Evolutionary conservation across 1,140 invertebrate genomes (phyloP).

Genomic region (Solen grandis): DNA sequence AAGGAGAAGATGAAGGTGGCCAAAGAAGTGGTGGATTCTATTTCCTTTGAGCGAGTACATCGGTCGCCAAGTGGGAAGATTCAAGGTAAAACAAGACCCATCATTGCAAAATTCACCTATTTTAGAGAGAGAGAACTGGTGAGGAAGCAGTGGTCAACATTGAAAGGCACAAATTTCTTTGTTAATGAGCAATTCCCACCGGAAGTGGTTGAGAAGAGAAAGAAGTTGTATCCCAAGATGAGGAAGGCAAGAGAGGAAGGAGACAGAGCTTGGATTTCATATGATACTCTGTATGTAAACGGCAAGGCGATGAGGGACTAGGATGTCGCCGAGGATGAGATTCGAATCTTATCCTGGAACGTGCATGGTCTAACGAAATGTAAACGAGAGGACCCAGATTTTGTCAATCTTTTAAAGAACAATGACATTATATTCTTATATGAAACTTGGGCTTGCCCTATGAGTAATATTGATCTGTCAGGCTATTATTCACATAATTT

Average conservation of each 20-base stretch:
- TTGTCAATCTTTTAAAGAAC: no score
- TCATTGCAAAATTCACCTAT: conserved; percentile 18
- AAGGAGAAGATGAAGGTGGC: no score
- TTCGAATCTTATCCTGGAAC: no score
- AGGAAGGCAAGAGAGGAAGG: neutral
- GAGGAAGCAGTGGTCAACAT: neutral
- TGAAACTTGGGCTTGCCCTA: neutral
- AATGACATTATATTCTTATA: conserved; percentile 21
- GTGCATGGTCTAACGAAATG: no score
- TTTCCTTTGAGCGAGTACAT: conserved; percentile 14
- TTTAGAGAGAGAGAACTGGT: conserved; percentile 21
- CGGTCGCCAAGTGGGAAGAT: neutral
- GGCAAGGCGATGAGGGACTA: no score
- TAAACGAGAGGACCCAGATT: no score
- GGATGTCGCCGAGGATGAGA: no score
- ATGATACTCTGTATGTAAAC: no score
- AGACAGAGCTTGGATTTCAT: conserved; percentile 3
- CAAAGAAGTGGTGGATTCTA: neutral
- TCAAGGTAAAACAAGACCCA: neutral
- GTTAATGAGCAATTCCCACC: conserved; percentile 21
- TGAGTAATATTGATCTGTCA: conserved; percentile 3
- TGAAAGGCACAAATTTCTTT: conserved; percentile 4
- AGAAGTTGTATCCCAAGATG: neutral
- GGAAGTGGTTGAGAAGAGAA: conserved; percentile 5
- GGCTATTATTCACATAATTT: conserved; percentile 6